A percentile compares a stretch with the other conserved stretches of the same genome.
phyloP scores from a whole-genome alignment of 2,113 vertebrate genomes.

The Seriola quinqueradiata region DNA sequence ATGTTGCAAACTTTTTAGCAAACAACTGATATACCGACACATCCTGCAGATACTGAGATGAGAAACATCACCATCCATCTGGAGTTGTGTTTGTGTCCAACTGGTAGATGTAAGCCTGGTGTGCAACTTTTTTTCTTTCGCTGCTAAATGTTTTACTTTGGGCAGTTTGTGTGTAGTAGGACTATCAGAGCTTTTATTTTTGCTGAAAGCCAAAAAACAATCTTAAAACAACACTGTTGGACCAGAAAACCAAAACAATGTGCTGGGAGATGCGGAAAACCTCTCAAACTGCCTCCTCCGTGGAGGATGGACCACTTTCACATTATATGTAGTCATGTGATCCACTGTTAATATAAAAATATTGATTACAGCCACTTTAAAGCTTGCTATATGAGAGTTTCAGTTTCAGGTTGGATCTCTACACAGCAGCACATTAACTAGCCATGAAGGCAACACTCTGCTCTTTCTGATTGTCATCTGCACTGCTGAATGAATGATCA shows the following conservation, averaged over 20 bases:
- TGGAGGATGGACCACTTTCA: background rate
- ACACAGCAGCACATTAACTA: slow-evolving; percentile 1
- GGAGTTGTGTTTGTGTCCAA: background rate
- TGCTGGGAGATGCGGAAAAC: background rate
- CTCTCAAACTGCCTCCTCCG: no score
- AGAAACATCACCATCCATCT: no score
- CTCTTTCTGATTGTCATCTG: slow-evolving; percentile 34
- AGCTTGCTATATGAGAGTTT: background rate
- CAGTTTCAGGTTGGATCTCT: background rate
- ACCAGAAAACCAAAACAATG: background rate
- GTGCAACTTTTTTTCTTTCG: no score
- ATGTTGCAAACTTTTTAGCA: no score
- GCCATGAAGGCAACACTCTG: background rate
- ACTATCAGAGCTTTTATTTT: background rate
- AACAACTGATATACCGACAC: no score
- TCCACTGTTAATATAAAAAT: background rate
- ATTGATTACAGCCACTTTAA: background rate
- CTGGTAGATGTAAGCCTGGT: no score
- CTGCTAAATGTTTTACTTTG: no score
- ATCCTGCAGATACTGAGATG: no score
- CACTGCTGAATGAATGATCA: slow-evolving; percentile 42
- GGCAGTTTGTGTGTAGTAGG: no score
- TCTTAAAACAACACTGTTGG: no score
- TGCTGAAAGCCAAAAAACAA: no score
- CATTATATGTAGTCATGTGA: background rate